Percentiles rank a stretch among this genome's conserved stretches.
Conservation (phyloP, 2,797 vertebrate species). For the Mycteria americana region DNA sequence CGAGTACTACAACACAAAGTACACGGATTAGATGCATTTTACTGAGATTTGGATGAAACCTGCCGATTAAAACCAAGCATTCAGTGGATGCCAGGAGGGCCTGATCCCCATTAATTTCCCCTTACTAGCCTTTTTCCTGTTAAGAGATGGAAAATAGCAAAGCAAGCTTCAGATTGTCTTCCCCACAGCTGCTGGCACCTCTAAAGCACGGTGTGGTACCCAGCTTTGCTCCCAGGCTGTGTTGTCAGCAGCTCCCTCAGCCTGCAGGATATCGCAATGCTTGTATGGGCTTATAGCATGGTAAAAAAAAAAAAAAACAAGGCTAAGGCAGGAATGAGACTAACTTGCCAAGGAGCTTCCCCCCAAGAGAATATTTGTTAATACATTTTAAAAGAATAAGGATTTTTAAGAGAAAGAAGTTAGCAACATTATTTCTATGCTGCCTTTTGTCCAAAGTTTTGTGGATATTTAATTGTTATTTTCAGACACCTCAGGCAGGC, state of each 20-base stretch:
- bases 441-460: neutral
- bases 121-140: neutral
- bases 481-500: neutral
- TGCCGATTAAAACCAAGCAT: neutral
- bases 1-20: neutral
- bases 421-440: neutral
- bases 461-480: neutral
- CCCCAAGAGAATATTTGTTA: neutral
- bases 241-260: neutral
- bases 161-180: neutral
- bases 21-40: neutral
- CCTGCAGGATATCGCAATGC: neutral
- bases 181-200: neutral
- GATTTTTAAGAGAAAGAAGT: neutral
- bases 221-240: neutral
- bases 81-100: neutral
- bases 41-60: neutral
- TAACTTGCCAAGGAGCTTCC: neutral
- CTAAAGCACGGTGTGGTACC: fast-evolving
- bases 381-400: neutral
- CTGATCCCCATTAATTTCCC: neutral
- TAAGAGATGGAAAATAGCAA: neutral
- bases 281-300: neutral
- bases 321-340: neutral
- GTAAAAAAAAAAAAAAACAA: neutral